Base-by-base conservation (phyloP, 2,797 vertebrate species). In the Psittacula derbiana region DNA sequence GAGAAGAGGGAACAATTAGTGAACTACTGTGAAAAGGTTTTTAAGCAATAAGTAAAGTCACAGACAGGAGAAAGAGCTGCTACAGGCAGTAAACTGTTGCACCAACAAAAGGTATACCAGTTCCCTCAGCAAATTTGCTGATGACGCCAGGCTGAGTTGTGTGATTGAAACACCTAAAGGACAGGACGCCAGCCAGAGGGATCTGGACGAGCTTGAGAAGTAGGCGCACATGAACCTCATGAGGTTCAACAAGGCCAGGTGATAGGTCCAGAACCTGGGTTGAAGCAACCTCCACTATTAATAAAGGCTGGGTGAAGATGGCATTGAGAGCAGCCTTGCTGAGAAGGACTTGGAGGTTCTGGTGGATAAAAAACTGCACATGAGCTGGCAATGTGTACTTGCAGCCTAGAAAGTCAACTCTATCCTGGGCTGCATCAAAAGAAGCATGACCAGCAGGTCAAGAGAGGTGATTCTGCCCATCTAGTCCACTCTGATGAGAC, bases 131-230 rank as follows among this genome's bases (percentile, higher is more conserved):
- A 25, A 61, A 6, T 55, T 47, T 47, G 27, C 27, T 8, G 30
- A 24, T 8, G 8, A 36, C 20, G 24, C 25, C 8, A 66, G 31
- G 43, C 36, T 17, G 36, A 33, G 24, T 33, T 27, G 36, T 30
- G 6, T 3, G 4, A 16, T 12, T 13, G 10, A 43, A 46, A 30
- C 3, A 4, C 16, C 8, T 14, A 38, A 70, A 13, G 38, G 31
- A 12, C 0, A 2, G 18, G 14, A 40, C 6, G 11, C 8, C 8
- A 27, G 8, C 2, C 16, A 44, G 27, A 52, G 17, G 27, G 38
- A 44, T 11, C 27, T 61, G 10, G 25, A 57, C 21, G 15, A 33
- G 55, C n/a, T 33, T 57, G 55, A 57, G 55, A 24, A 57, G 14
- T 33, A 33, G 21, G 55, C 3, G 2, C 21, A 7, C 21, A 57